Evolutionary conservation across 2,113 vertebrate species (phyloP).

Genomic region (Globicephala melas): DNA sequence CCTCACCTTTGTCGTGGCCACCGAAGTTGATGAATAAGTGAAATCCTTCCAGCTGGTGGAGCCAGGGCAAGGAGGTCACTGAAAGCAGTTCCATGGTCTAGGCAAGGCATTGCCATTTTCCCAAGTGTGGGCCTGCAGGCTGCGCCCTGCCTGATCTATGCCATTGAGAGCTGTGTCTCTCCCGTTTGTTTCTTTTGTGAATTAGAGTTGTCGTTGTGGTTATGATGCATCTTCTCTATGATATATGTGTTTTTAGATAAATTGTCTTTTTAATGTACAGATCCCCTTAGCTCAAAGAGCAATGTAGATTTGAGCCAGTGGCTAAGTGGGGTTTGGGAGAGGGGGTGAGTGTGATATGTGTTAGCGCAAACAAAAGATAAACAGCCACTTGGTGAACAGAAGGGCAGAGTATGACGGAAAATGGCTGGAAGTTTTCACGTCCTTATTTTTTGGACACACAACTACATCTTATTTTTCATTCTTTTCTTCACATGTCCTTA

Average conservation of each 20-base stretch:
- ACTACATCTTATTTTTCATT: not conserved
- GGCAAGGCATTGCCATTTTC: not conserved
- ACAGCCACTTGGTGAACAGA: not conserved
- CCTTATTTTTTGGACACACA: not conserved
- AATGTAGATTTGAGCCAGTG: not conserved
- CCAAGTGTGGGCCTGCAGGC: fast-evolving
- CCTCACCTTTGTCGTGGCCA: fast-evolving
- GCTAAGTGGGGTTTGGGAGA: not conserved
- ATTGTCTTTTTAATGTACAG: not conserved
- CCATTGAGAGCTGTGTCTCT: fast-evolving
- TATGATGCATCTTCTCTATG: not conserved
- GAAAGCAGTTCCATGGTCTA: not conserved
- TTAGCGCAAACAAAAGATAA: not conserved
- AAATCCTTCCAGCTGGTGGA: not conserved
- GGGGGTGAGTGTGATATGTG: not conserved
- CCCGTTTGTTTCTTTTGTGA: not conserved
- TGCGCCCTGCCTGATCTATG: fast-evolving
- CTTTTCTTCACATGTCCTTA: not conserved
- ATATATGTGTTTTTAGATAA: not conserved
- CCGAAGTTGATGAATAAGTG: too few relatives aligned
- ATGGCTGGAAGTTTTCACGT: not conserved
- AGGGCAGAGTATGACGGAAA: not conserved
- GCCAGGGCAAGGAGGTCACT: fast-evolving
- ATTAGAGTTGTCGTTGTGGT: not conserved
- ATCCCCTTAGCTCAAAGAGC: not conserved